These are phyloP conservation scores for Anisognathus igniventris DNA, from an alignment of 2,797 vertebrate genomes.

Conservation along the genomic window DNA sequence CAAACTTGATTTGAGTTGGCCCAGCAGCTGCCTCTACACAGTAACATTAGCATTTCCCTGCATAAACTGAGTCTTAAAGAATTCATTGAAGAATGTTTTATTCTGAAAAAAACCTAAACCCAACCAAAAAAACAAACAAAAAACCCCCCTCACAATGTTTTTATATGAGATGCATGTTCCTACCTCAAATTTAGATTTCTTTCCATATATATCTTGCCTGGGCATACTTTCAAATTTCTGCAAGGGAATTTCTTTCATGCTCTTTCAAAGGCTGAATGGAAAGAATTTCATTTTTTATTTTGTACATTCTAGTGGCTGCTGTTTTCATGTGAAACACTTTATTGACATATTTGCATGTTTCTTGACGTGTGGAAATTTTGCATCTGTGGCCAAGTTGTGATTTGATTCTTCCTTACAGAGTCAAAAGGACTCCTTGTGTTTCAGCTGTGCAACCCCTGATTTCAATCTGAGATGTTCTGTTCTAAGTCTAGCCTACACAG, in stretches of 20 bases:
- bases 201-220: background rate
- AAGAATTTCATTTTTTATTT: background rate
- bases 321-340: background rate
- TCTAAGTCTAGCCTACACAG: background rate
- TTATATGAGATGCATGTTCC: background rate
- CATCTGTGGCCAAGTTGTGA: background rate
- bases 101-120: background rate
- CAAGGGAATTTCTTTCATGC: background rate
- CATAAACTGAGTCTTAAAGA: background rate
- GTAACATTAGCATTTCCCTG: background rate
- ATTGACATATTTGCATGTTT: background rate
- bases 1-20: conserved; percentile 23
- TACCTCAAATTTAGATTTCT: background rate
- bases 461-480: background rate
- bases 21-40: background rate
- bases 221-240: background rate
- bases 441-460: background rate
- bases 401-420: background rate
- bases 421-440: background rate
- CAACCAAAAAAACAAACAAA: background rate
- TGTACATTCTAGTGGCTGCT: background rate
- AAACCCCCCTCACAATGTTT: background rate
- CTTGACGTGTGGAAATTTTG: background rate
- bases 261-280: background rate
- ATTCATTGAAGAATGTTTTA: background rate